Conservation (phyloP, 2,113 vertebrate genomes). For the Ailuropoda melanoleuca region DNA sequence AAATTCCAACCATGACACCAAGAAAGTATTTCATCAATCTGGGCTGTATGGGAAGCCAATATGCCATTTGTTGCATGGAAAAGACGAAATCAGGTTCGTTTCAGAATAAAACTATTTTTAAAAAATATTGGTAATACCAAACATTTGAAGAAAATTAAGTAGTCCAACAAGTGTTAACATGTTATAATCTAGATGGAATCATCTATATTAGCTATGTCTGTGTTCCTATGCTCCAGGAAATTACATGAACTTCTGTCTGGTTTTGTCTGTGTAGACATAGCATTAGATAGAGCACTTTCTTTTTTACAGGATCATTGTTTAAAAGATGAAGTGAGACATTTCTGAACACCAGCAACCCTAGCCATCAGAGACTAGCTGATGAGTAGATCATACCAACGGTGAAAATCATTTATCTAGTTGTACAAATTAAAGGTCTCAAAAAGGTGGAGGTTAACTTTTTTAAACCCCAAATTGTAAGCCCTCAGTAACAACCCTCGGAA, state of each 20-base stretch:
- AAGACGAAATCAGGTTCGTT: conserved; percentile 45
- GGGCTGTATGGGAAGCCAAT: not conserved
- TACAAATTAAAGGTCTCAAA: not conserved
- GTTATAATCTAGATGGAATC: not conserved
- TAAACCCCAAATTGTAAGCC: not conserved
- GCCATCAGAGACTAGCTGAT: not conserved
- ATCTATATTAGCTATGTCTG: not conserved
- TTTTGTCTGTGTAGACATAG: not conserved
- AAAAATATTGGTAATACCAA: not conserved
- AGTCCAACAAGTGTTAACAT: not conserved
- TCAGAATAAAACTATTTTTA: conserved; percentile 34
- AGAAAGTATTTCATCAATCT: conserved; percentile 59
- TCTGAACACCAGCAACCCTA: not conserved
- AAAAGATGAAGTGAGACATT: not conserved
- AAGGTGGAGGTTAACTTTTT: not conserved
- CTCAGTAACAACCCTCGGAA: not conserved
- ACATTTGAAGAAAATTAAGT: conserved; percentile 56
- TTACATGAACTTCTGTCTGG: not conserved
- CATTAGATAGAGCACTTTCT: not conserved
- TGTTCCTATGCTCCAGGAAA: not conserved
- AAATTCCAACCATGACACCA: conserved; percentile 49
- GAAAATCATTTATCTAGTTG: not conserved
- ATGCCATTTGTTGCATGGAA: not conserved
- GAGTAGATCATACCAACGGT: not conserved
- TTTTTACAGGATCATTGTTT: not conserved